Evolutionary conservation across 2,797 vertebrate genomes (phyloP), one percentile per base, ranked within the genome.

Genomic region (Pangasius djambal): DNA sequence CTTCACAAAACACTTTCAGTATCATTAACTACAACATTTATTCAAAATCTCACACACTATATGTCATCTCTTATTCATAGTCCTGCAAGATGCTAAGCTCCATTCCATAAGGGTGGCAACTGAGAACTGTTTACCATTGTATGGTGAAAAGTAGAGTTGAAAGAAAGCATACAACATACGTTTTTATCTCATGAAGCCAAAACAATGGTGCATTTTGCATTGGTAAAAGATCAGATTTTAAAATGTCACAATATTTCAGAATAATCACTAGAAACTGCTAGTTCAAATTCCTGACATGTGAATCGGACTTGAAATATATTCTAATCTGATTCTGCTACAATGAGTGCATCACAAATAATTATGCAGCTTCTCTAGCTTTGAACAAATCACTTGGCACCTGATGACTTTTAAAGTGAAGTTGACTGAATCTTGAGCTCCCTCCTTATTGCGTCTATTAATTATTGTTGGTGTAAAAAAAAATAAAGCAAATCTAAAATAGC

Each of bases 21-120:
- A 79, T 82, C 22, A 61, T 40, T 61, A 61, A 61, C 10, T 50
- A 44, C 25, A 34, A 67, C 63, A 85, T 69, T 70, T 85, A 85
- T 34, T 85, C 48, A 25, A 34, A 85, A 69, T 69, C 63, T 52
- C 22, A 69, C 83, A 34, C 44, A 22, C 28, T 20, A 84, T 9
- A 57, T 48, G 37, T n/a, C 83, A 84, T 50, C n/a, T 52, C n/a
- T 52, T 85, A 69, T 85, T 85, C 16, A 83, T 50, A 50, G n/a
- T 12, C 63, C 9, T 85, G 25, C 59, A 84, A 67, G 40, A 84
- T 67, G 28, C 8, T 84, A 69, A n/a, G 44, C 18, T 69, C 18
- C n/a, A 52, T 85, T 85, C n/a, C 28, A 34, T 52, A 50, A 20
- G 8, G 8, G 44, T 70, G 28, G 48, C 63, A n/a, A 31, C 9